These are phyloP conservation scores for Platynereis dumerilii DNA, from an alignment of 2,888 invertebrate genomes.

Conservation along the genomic window DNA sequence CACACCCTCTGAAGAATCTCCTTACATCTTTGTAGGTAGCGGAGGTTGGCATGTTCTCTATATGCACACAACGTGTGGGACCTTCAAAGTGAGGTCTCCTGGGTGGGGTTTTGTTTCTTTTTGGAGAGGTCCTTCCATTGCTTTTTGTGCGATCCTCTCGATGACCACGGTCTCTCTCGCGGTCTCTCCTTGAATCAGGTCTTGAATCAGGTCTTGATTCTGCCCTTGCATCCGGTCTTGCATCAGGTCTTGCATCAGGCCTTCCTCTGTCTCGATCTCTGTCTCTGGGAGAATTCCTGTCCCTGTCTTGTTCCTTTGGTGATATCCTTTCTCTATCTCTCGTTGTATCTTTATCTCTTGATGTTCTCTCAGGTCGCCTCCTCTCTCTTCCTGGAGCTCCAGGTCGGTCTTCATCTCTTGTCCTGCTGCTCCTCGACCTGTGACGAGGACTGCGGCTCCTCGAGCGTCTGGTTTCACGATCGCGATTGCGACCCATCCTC, in stretches of 20 bases:
- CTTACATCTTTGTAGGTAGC: conserved; percentile 82
- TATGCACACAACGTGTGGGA: conserved; percentile 67
- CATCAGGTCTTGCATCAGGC: neutral
- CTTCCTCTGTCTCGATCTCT: conserved; percentile 1
- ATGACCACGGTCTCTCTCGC: neutral
- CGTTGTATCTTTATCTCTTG: neutral
- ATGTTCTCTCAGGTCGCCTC: conserved; percentile 5
- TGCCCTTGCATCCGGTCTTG: neutral
- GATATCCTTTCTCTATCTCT: too few species aligned
- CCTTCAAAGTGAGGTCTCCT: neutral
- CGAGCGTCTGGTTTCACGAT: too few species aligned
- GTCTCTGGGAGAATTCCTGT: too few species aligned
- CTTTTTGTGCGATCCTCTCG: neutral
- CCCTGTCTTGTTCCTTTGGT: too few species aligned
- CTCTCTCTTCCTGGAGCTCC: conserved; percentile 7
- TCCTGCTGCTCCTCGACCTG: neutral
- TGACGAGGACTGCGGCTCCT: too few species aligned
- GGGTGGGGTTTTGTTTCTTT: neutral
- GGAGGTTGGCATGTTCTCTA: conserved; percentile 75
- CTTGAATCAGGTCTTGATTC: neutral
- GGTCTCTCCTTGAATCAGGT: conserved; percentile 6
- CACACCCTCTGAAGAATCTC: conserved; percentile 79
- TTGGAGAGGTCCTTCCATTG: neutral
- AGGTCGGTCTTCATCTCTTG: neutral
- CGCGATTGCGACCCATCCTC: too few species aligned